phyloP scores from a whole-genome alignment of 2,888 invertebrate genomes.

The Lacanobia oleracea region DNA sequence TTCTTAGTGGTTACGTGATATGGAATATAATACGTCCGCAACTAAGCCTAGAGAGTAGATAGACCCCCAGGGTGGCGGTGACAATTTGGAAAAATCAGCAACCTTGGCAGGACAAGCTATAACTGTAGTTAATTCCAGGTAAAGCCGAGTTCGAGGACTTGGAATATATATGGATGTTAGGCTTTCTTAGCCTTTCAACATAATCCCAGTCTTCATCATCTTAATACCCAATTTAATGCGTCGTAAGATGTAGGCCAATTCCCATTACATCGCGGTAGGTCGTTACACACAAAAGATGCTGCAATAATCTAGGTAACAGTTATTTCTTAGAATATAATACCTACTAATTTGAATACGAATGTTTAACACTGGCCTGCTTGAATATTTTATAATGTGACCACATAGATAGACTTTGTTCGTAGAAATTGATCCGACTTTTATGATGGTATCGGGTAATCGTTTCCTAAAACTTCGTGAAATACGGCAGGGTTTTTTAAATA shows the following conservation, averaged over 20 bases:
- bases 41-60: too few relatives aligned
- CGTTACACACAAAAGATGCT: slow-evolving; percentile 16
- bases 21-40: too few relatives aligned
- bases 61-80: too few relatives aligned
- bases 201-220: not conserved
- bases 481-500: not conserved
- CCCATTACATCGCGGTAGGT: not conserved
- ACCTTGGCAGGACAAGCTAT: too few relatives aligned
- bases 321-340: slow-evolving; percentile 41
- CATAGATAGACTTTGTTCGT: slow-evolving; percentile 31
- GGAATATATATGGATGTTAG: not conserved
- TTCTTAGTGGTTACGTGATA: too few relatives aligned
- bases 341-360: slow-evolving; percentile 53
- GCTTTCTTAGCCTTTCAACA: not conserved
- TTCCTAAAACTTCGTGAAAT: slow-evolving; percentile 27
- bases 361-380: slow-evolving; percentile 36
- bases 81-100: too few relatives aligned
- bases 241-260: slow-evolving; percentile 2
- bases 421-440: not conserved
- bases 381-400: slow-evolving; percentile 32
- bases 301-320: slow-evolving; percentile 35
- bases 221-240: not conserved
- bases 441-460: slow-evolving; percentile 16
- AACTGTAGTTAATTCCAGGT: too few relatives aligned
- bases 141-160: too few relatives aligned